phyloP scores from a whole-genome alignment of 2,888 invertebrate genomes.

The Pyrrhia umbra region DNA sequence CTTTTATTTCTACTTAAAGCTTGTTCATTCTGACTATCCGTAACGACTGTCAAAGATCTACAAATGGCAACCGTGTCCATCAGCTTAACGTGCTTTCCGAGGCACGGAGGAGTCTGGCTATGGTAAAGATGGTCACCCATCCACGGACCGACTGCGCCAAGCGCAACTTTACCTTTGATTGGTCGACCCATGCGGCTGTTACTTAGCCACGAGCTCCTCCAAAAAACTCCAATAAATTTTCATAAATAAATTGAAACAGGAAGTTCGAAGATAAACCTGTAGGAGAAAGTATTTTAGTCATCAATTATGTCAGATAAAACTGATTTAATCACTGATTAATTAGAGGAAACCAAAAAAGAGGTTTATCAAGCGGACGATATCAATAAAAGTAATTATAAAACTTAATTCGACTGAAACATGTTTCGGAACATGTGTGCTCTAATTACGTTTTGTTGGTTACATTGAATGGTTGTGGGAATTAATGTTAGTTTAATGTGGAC shows the following conservation, averaged over 20 bases:
- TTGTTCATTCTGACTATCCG: no score
- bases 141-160: no score
- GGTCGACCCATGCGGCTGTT: no score
- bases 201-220: no score
- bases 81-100: no score
- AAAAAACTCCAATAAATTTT: neutral
- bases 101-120: no score
- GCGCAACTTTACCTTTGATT: no score
- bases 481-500: neutral
- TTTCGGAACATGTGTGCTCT: constrained; percentile 40
- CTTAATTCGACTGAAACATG: constrained; percentile 31
- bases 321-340: constrained; percentile 47
- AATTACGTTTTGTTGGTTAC: constrained; percentile 29
- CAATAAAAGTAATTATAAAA: constrained; percentile 46
- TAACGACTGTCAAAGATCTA: no score
- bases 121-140: no score
- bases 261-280: constrained; percentile 21
- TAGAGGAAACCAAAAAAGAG: constrained; percentile 40
- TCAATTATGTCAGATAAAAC: constrained; percentile 28
- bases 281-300: constrained; percentile 15
- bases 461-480: neutral
- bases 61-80: no score
- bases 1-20: no score
- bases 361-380: constrained; percentile 44
- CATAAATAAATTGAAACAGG: constrained; percentile 3